Evolutionary conservation across 92 coral and sea anemone genomes (phyloP).

Genomic region (Phenganax marumi): DNA sequence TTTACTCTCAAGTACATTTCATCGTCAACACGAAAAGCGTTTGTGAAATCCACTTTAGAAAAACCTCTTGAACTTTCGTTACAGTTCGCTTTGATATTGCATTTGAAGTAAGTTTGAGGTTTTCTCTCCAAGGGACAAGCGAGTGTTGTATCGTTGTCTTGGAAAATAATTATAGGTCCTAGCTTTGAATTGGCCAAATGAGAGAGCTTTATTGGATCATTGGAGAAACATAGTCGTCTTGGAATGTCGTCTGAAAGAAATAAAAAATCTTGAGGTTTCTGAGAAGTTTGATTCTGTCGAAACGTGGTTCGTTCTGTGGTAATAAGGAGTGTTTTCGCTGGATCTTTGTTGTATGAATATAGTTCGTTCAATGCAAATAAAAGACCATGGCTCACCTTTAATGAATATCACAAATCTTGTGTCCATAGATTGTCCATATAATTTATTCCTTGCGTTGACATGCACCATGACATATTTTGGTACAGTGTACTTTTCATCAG

Average conservation of each 20-base stretch:
- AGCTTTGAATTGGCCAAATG: constrained; percentile 4
- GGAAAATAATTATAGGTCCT: constrained; percentile 17
- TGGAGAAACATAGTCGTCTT: constrained; percentile 17
- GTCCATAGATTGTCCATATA: not conserved
- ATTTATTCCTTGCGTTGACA: not conserved
- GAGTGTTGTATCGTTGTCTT: not conserved
- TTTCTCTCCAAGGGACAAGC: not conserved
- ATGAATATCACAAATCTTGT: constrained; percentile 20
- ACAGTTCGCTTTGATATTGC: constrained; percentile 12
- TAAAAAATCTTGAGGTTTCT: not conserved
- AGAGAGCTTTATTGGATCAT: not conserved
- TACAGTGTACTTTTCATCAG: not conserved
- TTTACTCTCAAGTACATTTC: constrained; percentile 21
- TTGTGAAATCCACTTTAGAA: not conserved
- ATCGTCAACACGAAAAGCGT: constrained; percentile 3
- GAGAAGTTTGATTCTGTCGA: not conserved
- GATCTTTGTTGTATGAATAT: too few species aligned
- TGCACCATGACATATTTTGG: constrained; percentile 26
- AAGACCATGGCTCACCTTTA: not conserved
- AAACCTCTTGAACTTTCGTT: constrained; percentile 17
- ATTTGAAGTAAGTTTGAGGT: not conserved
- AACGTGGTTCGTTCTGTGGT: not conserved
- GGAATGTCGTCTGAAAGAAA: constrained; percentile 6
- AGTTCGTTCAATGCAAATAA: not conserved
- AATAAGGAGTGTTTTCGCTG: not conserved